Evolutionary conservation across 1,140 invertebrate genomes (phyloP), one percentile per base, ranked within the genome.

Genomic region (Ceratitis capitata): DNA sequence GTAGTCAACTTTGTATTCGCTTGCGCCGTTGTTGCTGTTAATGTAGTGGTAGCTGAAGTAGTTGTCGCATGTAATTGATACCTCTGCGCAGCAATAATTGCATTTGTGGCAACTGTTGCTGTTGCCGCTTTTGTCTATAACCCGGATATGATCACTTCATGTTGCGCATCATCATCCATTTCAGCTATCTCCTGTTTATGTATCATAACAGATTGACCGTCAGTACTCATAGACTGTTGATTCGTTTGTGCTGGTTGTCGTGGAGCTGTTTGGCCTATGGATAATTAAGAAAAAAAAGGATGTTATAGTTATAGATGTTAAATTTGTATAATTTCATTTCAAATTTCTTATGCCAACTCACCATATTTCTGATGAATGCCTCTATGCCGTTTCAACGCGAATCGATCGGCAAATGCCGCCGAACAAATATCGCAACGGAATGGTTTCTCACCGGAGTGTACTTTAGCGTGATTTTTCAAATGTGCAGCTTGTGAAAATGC

Each of bases 401-500:
- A 97, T 83, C 96, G 94, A 92, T 97, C 96, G 14, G 96, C 96
- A 89, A 97, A 97, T 56, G 96, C 96, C n/a, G 96, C 96, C 56
- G 95, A 95, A 88, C 96, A 97, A 87, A 97, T 97, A 89, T 97
- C 96, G 91, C 96, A 97, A 91, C 96, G 96, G 91, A 94, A 95
- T 3, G 93, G 94, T 87, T 95, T 95, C 89, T 95, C 90, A 1
- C 96, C 96, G 1, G 95, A 96, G 92, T 96, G 95, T 74, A 96
- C 95, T 90, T 97, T 97, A 26, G 95, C 95, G 87, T 97, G 96
- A 92, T 97, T 97, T 90, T 97, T 97, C 35, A 97, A 92, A 92
- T 97, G 96, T n/a, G 96, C 96, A 1, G 96, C 96, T 92, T 97
- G 96, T 91, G 96, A 97, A 88, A 97, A 97, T 35, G 96, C 96